phyloP scores from a whole-genome alignment of 2,797 vertebrate species.

The Gymnoscopelus microlampas region DNA sequence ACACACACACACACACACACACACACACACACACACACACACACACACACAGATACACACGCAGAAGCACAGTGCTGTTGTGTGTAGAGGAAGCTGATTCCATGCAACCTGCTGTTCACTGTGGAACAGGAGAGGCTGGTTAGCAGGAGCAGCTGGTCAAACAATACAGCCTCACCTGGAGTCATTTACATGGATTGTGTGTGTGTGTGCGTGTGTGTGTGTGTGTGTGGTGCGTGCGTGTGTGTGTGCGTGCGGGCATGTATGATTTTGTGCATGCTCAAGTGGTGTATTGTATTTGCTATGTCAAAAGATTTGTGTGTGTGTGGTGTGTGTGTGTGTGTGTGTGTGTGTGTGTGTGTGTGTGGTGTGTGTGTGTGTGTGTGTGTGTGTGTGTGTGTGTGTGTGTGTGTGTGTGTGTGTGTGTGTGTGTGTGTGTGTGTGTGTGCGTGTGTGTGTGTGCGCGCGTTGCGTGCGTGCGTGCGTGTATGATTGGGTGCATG shows the following conservation, averaged over 20 bases:
- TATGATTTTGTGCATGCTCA: too few relatives aligned
- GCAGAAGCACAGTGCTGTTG: slow-evolving; percentile 45
- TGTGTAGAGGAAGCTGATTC: slow-evolving; percentile 69
- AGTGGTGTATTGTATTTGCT: slow-evolving; percentile 12
- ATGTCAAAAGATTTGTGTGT: slow-evolving; percentile 31
- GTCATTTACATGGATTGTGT: slow-evolving; percentile 68
- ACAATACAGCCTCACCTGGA: slow-evolving; percentile 76
- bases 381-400: slow-evolving; percentile 29
- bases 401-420: slow-evolving; percentile 28
- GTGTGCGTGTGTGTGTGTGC: too few relatives aligned
- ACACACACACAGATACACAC: slow-evolving; percentile 20
- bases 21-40: slow-evolving; percentile 7
- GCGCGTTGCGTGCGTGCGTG: too few relatives aligned
- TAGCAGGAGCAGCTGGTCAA: slow-evolving; percentile 74
- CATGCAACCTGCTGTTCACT: slow-evolving; percentile 65
- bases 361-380: slow-evolving; percentile 28
- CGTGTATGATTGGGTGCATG: too few relatives aligned
- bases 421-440: slow-evolving; percentile 4
- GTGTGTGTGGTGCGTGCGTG: slow-evolving; percentile 11
- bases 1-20: background rate
- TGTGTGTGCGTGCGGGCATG: too few relatives aligned
- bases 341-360: too few relatives aligned
- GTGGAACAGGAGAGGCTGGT: slow-evolving; percentile 65
- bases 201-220: slow-evolving; percentile 24
- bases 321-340: too few relatives aligned